Conservation (phyloP, 2,797 vertebrate species). For the Girardinus metallicus region DNA sequence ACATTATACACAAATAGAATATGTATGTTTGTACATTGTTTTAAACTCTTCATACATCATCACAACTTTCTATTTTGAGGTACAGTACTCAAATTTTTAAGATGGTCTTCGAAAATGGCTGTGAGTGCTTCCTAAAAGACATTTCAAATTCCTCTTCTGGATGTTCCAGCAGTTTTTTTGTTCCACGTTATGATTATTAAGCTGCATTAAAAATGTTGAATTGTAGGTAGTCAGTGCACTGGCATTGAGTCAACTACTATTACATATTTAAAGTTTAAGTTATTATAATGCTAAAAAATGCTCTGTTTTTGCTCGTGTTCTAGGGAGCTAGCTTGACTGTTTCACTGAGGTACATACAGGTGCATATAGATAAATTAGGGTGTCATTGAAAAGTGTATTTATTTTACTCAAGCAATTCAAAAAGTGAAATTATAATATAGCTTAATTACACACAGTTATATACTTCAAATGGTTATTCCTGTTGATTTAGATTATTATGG, state of each 20-base stretch:
- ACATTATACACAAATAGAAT: neutral
- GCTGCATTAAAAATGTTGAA: neutral
- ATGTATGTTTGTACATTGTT: neutral
- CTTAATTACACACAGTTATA: neutral
- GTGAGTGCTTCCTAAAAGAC: neutral
- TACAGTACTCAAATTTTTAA: neutral
- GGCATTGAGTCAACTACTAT: neutral
- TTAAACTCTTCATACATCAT: neutral
- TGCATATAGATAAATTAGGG: neutral
- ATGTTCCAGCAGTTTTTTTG: neutral
- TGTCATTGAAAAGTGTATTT: neutral
- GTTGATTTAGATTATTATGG: neutral
- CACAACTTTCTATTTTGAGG: neutral
- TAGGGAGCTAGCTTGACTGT: neutral
- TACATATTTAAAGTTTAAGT: neutral
- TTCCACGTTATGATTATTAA: neutral
- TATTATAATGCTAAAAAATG: neutral
- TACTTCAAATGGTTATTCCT: neutral
- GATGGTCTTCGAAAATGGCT: neutral
- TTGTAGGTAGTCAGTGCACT: neutral
- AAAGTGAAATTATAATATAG: neutral
- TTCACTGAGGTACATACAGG: neutral
- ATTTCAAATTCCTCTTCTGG: neutral
- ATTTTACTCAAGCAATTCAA: neutral
- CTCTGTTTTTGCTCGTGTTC: neutral